These are phyloP conservation scores for Butastur rufipennis DNA, from an alignment of 2,113 vertebrate genomes.

Conservation along the genomic window DNA sequence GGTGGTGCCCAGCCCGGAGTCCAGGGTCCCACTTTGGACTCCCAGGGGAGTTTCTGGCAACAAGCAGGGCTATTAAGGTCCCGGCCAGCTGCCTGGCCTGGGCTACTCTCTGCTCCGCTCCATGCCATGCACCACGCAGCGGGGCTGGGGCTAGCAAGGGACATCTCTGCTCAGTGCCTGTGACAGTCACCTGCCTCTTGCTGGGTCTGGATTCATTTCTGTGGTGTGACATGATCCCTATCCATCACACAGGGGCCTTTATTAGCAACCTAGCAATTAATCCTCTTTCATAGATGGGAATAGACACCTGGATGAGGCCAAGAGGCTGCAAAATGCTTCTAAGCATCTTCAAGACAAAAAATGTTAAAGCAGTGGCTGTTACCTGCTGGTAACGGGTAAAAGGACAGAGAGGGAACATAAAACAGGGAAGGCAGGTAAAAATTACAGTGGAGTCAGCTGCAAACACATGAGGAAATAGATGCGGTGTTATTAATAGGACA, in stretches of 20 bases:
- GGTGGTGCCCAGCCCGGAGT: neutral
- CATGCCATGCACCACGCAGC: fast-evolving
- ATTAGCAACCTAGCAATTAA: neutral
- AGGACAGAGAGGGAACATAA: neutral
- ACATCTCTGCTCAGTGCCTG: neutral
- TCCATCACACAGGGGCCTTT: neutral
- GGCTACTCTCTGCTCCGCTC: neutral
- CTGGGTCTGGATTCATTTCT: neutral
- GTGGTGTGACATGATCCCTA: neutral
- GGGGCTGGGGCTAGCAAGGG: neutral
- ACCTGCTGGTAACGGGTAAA: neutral
- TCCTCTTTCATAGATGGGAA: neutral
- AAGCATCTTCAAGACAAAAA: neutral
- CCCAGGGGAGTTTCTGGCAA: neutral
- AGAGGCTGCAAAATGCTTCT: neutral
- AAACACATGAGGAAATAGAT: neutral
- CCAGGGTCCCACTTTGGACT: neutral
- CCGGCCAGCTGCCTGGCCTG: neutral
- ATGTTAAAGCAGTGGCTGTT: neutral
- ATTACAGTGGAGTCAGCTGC: neutral
- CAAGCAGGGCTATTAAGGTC: fast-evolving
- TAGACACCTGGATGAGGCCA: neutral
- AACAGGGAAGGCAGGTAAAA: neutral
- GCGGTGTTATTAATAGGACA: neutral
- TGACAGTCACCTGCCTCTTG: fast-evolving